These are phyloP conservation scores for Galago senegalensis DNA, from an alignment of 2,797 vertebrate species.

Conservation along the genomic window DNA sequence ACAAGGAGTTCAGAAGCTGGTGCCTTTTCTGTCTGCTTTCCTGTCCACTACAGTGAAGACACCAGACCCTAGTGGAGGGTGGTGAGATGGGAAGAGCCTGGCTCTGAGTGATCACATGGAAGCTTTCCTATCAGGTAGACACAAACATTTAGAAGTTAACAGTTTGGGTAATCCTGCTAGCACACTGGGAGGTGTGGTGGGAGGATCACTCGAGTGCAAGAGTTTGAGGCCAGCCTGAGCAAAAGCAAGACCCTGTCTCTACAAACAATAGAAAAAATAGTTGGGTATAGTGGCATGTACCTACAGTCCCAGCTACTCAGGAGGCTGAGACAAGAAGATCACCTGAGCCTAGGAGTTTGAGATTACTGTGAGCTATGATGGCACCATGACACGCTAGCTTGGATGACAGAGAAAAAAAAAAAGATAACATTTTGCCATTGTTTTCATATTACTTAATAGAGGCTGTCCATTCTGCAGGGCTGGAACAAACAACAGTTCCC, in stretches of 20 bases:
- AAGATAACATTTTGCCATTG: not conserved
- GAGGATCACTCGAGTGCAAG: not conserved
- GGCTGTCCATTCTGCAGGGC: not conserved
- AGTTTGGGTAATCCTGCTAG: not conserved
- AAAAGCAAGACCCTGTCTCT: not conserved
- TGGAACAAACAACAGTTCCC: not conserved
- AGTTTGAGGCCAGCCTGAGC: not conserved
- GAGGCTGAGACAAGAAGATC: not conserved
- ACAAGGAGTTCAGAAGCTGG: not conserved
- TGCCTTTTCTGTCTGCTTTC: not conserved
- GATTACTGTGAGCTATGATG: not conserved
- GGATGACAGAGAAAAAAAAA: not conserved
- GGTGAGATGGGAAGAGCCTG: not conserved
- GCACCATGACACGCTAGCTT: not conserved
- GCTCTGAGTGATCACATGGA: not conserved
- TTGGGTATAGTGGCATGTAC: fast-evolving
- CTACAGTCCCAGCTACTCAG: not conserved
- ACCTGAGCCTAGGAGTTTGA: not conserved
- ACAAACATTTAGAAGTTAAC: not conserved
- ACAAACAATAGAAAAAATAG: not conserved
- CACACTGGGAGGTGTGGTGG: not conserved
- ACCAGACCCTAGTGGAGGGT: too few species aligned
- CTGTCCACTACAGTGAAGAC: not conserved
- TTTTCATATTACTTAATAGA: slow-evolving; percentile 3
- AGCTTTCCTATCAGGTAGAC: not conserved